A percentile compares a stretch with the other conserved stretches of the same genome.
Evolutionary conservation across 2,888 invertebrate species (phyloP).

Genomic region (Scaptomyza parva): DNA sequence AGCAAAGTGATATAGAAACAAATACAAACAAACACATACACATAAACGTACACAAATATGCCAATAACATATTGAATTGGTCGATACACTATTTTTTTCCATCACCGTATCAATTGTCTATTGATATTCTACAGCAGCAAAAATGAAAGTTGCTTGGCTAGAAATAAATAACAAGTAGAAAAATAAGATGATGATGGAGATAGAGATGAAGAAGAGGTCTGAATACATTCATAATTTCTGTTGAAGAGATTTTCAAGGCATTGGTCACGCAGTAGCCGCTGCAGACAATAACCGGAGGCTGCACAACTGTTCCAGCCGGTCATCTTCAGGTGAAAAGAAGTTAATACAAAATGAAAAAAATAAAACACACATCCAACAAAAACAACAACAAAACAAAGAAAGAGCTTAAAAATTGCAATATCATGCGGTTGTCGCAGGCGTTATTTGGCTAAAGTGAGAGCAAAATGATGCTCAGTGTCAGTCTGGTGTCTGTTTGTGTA

Average conservation of each 20-base stretch:
- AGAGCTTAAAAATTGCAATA: constrained; percentile 57
- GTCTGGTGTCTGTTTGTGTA: constrained; percentile 7
- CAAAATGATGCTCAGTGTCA: constrained; percentile 32
- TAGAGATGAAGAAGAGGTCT: constrained; percentile 1
- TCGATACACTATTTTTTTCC: constrained; percentile 57
- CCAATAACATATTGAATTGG: constrained; percentile 66
- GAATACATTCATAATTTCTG: constrained; percentile 47
- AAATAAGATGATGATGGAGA: constrained; percentile 12
- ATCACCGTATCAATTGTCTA: constrained; percentile 39
- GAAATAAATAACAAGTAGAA: constrained; percentile 31
- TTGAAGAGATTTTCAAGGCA: constrained; percentile 46
- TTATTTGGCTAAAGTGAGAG: constrained; percentile 65
- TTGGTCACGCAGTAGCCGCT: constrained; percentile 42
- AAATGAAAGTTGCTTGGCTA: constrained; percentile 72
- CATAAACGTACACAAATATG: constrained; percentile 37
- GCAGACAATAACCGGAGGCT: constrained; percentile 40
- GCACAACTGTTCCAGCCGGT: constrained; percentile 30
- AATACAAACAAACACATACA: constrained; percentile 13
- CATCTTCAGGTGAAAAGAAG: constrained; percentile 60
- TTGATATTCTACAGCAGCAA: constrained; percentile 69
- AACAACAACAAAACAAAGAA: no score
- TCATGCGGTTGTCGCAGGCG: constrained; percentile 63
- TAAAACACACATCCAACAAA: not conserved
- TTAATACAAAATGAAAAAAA: constrained; percentile 61
- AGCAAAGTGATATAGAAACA: constrained; percentile 61